Percentiles rank a stretch among this genome's conserved stretches.
Conservation (phyloP, 1,140 invertebrate species). For the Elymnias hypermnestra region DNA sequence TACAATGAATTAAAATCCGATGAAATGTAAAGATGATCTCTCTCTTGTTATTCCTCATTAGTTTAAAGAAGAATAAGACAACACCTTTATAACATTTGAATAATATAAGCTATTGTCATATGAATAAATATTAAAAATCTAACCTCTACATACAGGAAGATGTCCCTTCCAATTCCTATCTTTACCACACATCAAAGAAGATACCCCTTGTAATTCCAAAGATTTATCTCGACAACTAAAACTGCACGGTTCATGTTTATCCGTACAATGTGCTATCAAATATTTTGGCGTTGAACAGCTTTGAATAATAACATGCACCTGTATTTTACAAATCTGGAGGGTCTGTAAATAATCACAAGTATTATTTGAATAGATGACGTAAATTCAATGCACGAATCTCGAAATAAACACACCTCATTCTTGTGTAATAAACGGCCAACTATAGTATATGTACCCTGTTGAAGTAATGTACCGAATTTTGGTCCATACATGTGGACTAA, state of each 20-base stretch:
- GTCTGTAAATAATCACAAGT: slow-evolving; percentile 37
- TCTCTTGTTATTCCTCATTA: no score
- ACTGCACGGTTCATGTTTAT: slow-evolving; percentile 32
- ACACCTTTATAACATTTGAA: no score
- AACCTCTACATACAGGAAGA: slow-evolving; percentile 50
- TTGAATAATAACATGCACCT: slow-evolving; percentile 48
- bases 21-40: no score
- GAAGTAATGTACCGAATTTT: slow-evolving; percentile 45
- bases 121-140: background rate
- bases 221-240: slow-evolving; percentile 44
- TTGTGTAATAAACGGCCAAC: slow-evolving; percentile 39
- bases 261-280: slow-evolving; percentile 37
- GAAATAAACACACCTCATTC: slow-evolving; percentile 35
- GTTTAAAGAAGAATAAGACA: no score
- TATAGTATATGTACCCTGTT: slow-evolving; percentile 43
- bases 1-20: no score
- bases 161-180: slow-evolving; percentile 43
- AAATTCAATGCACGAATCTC: background rate
- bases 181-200: slow-evolving; percentile 31
- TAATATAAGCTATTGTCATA: no score
- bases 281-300: slow-evolving; percentile 41
- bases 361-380: slow-evolving; percentile 3
- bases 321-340: slow-evolving; percentile 44
- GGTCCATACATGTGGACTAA: slow-evolving; percentile 48
- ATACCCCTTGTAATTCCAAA: slow-evolving; percentile 32